Conservation (phyloP, 1,140 invertebrate genomes). For the Ephestia elutella region DNA sequence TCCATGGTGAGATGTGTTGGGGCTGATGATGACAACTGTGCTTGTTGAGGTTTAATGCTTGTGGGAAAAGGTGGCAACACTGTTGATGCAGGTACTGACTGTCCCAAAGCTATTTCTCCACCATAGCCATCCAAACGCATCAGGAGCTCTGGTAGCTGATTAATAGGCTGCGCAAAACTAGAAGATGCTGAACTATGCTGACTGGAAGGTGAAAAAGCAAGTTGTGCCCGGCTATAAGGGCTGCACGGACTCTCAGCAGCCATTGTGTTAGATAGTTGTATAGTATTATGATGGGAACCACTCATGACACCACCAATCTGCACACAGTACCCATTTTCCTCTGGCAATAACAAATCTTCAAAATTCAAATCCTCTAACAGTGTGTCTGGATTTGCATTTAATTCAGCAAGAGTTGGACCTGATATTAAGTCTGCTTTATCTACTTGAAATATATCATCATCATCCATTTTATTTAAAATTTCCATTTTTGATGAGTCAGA, state of each 20-base stretch:
- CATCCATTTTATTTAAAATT: conserved; percentile 83
- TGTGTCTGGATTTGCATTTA: conserved; percentile 90
- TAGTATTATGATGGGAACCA: conserved; percentile 55
- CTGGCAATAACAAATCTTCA: conserved; percentile 86
- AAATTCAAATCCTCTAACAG: conserved; percentile 88
- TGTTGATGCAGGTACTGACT: conserved; percentile 75
- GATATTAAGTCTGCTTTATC: conserved; percentile 89
- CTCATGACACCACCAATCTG: conserved; percentile 70
- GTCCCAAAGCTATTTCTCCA: conserved; percentile 72
- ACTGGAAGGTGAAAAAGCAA: conserved; percentile 76
- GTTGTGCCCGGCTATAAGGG: conserved; percentile 57
- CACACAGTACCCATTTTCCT: conserved; percentile 75
- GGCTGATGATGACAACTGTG: conserved; percentile 86
- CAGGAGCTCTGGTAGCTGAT: conserved; percentile 79
- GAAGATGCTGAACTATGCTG: conserved; percentile 75
- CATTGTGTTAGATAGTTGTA: conserved; percentile 65
- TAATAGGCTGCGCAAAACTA: conserved; percentile 74
- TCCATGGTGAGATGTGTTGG: conserved; percentile 87
- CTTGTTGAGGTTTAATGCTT: conserved; percentile 70
- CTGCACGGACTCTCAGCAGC: conserved; percentile 66
- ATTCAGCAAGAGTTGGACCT: conserved; percentile 89
- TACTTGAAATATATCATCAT: conserved; percentile 92
- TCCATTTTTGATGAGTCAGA: conserved; percentile 75
- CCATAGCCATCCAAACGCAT: conserved; percentile 76
- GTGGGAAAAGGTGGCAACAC: conserved; percentile 63